Evolutionary conservation across 1,140 invertebrate species (phyloP), one percentile per base, ranked within the genome.

Genomic region (Drosophila seguyi): DNA sequence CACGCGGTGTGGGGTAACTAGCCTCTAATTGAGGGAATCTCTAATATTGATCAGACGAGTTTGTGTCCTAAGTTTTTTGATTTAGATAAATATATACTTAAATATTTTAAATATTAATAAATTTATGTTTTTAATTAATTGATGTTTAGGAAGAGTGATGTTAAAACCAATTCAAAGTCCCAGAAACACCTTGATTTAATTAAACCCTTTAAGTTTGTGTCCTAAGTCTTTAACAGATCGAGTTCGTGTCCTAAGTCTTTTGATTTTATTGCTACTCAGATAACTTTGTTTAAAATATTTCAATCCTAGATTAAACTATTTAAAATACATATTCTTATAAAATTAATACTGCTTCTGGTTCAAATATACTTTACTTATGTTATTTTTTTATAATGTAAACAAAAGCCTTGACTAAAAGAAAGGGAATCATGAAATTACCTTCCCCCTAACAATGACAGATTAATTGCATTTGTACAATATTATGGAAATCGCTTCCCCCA

Each of bases 231-330:
- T 7, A 47, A 52, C 3, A 1, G 2, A n/a, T 36, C 25, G 31
- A 41, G 61, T 67, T 72, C 16, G 52, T 67, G 44, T 18, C 29
- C 48, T 73, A 53, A 69, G 69, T 45, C 55, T 52, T 60, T 74
- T 27, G 45, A 18, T 42, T 48, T 39, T 0, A 7, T 16, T 16
- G 36, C 29, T 22, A 6, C 29, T 14, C 6, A 27, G 7, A n/a
- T 27, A 11, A n/a, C 1, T 2, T 11, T 11, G 0, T 2, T 13
- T 10, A 6, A 27, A 18, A 11, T 3, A 3, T 0, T 29, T 4
- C 4, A 48, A 5, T 0, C 14, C 16, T 0, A 18, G 5, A 11
- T 18, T 6, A 18, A n/a, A 6, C 31, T 29, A 13, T 18, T 7
- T 14, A 52, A 20, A 11, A 20, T 7, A 6, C 1, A 4, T 8